phyloP scores from a whole-genome alignment of 2,888 invertebrate species.

The Hypercompe scribonia region DNA sequence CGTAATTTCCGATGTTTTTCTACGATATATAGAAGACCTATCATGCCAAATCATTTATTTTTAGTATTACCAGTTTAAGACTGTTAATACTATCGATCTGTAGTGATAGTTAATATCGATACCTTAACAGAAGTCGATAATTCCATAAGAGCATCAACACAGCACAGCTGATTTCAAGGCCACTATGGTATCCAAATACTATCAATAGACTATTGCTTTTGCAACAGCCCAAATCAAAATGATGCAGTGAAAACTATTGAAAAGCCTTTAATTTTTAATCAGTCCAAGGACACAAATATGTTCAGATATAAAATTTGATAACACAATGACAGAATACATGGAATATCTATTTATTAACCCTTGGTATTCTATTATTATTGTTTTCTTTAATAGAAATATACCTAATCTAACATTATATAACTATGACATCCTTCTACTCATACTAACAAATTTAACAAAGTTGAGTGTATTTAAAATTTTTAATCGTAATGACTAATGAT shows the following conservation, averaged over 20 bases:
- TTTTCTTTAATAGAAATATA: background rate
- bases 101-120: background rate
- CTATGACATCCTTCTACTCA: background rate
- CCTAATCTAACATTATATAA: background rate
- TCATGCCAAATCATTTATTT: background rate
- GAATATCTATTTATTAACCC: background rate
- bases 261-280: background rate
- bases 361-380: background rate
- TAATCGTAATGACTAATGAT: background rate
- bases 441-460: slow-evolving; percentile 1
- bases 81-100: background rate
- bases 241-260: background rate
- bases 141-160: background rate
- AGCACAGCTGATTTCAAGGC: too few relatives aligned
- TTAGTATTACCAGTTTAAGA: background rate
- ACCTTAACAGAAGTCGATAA: background rate
- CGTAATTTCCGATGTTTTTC: background rate
- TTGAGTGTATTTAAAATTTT: background rate
- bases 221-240: background rate
- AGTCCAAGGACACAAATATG: background rate
- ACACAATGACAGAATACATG: background rate
- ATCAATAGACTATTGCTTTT: background rate
- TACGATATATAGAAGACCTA: background rate
- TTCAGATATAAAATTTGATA: background rate
- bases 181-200: background rate